Conservation (phyloP, 2,113 vertebrate genomes). For the Stegastes partitus region DNA sequence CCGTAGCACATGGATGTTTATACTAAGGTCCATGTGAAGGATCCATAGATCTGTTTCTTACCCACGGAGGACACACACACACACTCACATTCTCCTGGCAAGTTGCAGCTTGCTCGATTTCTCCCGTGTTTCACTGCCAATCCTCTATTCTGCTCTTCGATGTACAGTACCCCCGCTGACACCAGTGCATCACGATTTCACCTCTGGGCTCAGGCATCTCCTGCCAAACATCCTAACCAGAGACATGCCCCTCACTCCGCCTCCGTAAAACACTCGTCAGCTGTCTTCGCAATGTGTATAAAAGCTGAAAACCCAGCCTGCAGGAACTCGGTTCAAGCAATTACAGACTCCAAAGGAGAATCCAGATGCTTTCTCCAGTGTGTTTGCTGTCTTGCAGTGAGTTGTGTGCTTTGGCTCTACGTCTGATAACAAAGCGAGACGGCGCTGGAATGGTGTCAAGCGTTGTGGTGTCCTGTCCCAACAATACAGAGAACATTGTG, state of each 20-base stretch:
- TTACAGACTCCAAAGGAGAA: slow-evolving; percentile 34
- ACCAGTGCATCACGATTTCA: slow-evolving; percentile 31
- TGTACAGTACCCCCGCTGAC: slow-evolving; percentile 27
- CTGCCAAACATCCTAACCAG: slow-evolving; percentile 38
- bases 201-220: slow-evolving; percentile 36
- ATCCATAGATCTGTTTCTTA: slow-evolving; percentile 56
- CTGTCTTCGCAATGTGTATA: slow-evolving; percentile 31
- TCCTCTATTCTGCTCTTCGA: slow-evolving; percentile 36
- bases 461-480: slow-evolving; percentile 21
- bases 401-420: slow-evolving; percentile 46
- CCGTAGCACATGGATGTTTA: slow-evolving; percentile 68
- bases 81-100: slow-evolving; percentile 66
- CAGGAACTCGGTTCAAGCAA: slow-evolving; percentile 36
- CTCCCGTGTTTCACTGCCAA: slow-evolving; percentile 37
- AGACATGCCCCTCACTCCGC: slow-evolving; percentile 21
- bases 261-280: slow-evolving; percentile 4
- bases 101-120: slow-evolving; percentile 72
- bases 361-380: slow-evolving; percentile 31
- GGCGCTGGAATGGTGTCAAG: slow-evolving; percentile 31
- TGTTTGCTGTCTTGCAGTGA: slow-evolving; percentile 32
- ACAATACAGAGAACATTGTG: slow-evolving; percentile 16
- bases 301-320: slow-evolving; percentile 12
- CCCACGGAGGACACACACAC: slow-evolving; percentile 24
- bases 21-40: slow-evolving; percentile 37
- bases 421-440: slow-evolving; percentile 28